Conservation (phyloP, 2,888 invertebrate genomes). For the Nasonovia ribisnigri region DNA sequence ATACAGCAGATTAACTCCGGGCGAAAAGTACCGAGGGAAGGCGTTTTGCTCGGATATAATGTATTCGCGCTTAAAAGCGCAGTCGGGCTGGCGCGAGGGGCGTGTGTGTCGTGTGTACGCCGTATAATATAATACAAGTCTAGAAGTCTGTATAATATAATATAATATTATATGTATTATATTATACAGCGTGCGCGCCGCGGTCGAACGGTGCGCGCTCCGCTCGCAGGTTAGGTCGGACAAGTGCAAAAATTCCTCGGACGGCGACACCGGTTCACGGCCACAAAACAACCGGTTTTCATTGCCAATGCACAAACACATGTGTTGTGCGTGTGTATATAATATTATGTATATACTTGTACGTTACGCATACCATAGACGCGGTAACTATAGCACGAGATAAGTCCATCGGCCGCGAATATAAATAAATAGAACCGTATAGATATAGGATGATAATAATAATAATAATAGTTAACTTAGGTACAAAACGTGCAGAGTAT, state of each 20-base stretch:
- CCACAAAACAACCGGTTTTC: conserved; percentile 61
- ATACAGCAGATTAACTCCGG: not conserved
- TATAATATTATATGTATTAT: not conserved
- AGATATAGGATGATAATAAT: not conserved
- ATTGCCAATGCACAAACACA: conserved; percentile 43
- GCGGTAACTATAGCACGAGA: not conserved
- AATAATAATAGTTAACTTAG: no score
- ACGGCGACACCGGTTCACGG: conserved; percentile 63
- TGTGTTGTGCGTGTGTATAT: not conserved
- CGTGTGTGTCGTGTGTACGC: not conserved
- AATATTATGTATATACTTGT: not conserved
- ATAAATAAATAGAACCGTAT: conserved; percentile 26
- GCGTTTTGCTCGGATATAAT: not conserved
- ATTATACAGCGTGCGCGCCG: not conserved
- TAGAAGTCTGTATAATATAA: not conserved
- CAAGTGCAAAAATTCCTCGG: conserved; percentile 64
- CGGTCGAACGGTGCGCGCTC: not conserved
- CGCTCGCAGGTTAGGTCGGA: conserved; percentile 23
- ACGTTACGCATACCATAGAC: not conserved
- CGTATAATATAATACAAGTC: not conserved
- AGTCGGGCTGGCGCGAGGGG: not conserved
- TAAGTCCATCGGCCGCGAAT: conserved; percentile 18
- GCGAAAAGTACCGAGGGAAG: not conserved
- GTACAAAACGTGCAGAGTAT: not conserved
- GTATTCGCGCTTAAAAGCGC: not conserved